A percentile compares a stretch with the other conserved stretches of the same genome.
These are phyloP conservation scores for Rhea americana DNA, from an alignment of 2,113 vertebrate genomes.

Conservation along the genomic window DNA sequence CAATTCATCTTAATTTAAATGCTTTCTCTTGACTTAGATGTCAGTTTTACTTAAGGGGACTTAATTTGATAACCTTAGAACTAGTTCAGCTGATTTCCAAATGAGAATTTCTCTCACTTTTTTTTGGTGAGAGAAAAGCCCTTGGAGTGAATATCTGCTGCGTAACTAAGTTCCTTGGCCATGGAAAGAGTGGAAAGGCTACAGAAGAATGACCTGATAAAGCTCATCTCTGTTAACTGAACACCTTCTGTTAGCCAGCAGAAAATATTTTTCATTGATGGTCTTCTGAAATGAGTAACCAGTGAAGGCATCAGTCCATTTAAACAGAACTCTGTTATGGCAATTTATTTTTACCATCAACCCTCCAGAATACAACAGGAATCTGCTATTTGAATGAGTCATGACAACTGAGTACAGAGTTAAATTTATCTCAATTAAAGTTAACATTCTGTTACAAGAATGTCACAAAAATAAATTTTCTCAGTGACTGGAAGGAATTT, in stretches of 20 bases:
- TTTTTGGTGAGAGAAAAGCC: not conserved
- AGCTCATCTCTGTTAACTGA: not conserved
- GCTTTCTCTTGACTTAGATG: slow-evolving; percentile 38
- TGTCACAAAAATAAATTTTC: not conserved
- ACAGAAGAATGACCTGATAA: not conserved
- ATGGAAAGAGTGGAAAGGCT: not conserved
- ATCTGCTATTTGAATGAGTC: slow-evolving; percentile 21
- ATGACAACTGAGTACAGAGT: not conserved
- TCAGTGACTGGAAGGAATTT: not conserved
- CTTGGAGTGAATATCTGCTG: too few relatives aligned
- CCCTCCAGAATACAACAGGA: not conserved
- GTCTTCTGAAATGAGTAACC: not conserved
- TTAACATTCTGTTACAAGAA: not conserved
- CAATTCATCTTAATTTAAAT: slow-evolving; percentile 59
- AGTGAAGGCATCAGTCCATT: not conserved
- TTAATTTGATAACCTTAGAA: slow-evolving; percentile 58
- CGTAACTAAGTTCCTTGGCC: not conserved
- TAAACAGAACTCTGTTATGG: slow-evolving; percentile 12
- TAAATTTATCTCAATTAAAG: slow-evolving; percentile 40
- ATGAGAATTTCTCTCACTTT: slow-evolving; percentile 14
- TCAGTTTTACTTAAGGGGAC: slow-evolving; percentile 53
- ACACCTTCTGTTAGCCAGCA: not conserved
- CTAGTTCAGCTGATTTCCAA: slow-evolving; percentile 50
- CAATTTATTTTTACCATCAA: not conserved
- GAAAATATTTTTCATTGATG: not conserved